Evolutionary conservation across 2,888 invertebrate genomes (phyloP), one percentile per base, ranked within the genome.

Genomic region (Bombylius discolor): DNA sequence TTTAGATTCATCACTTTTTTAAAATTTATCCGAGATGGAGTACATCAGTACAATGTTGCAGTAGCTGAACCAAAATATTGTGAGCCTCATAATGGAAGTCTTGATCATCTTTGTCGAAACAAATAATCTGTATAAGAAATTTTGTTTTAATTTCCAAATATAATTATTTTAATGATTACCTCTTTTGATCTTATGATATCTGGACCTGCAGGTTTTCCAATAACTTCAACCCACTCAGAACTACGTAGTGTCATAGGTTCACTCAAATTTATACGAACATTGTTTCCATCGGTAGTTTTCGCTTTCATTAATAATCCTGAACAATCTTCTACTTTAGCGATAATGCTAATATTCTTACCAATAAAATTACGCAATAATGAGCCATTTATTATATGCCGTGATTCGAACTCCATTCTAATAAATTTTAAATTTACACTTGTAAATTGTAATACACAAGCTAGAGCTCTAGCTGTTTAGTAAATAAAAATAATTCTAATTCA

Each of bases 161-260:
- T 36, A 8, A 36, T 5, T 34, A 23, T 23, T 11, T n/a, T 54
- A 12, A 3, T 23, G 56, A 54, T 54, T 55, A 72, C 73, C 64
- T 73, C 73, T 52, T 66, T 68, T 31, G 67, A 70, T 8, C 67
- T 64, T 51, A 73, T 62, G 7, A 63, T 53, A 55, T 69, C 66
- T 1, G 60, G 56, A 2, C 67, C 65, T 36, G 63, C 61, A 32
- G 66, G 64, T 6, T 59, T 63, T 5, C 73, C 73, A 53, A 73
- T 71, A 0, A 73, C 62, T 62, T 73, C 73, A 32, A 73, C 66
- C 74, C 74, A 73, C 53, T 66, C 65, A 1, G 67, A 64, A 1
- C 67, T 67, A 0, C 64, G 62, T 0, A 65, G 67, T 23, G 58
- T 63, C 3, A 70, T 47, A 0, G 69, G 62, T 14, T 65, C 66